Evolutionary conservation across 2,113 vertebrate genomes (phyloP), one percentile per base, ranked within the genome.

Genomic region (Laterallus jamaicensis): DNA sequence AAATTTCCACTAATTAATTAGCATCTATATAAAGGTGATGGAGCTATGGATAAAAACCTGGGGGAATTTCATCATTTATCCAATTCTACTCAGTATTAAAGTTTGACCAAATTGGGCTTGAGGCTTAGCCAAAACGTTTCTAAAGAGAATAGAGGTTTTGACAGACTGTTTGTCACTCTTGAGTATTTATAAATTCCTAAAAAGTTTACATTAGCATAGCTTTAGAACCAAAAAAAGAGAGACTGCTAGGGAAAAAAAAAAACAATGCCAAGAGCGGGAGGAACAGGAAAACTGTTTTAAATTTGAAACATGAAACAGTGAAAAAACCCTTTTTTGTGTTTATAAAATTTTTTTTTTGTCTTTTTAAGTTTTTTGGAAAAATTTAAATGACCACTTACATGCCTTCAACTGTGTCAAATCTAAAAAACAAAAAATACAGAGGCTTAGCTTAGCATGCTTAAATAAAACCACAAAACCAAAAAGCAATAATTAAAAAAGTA

Each of bases 371-470:
- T 92, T 97, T 97, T 96, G 42, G 96, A 97, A 98, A 97, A 98
- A 98, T 94, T 97, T 97, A 98, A 98, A 98, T 97, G 95, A 98
- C 98, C 98, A 99, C 98, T 99, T 99, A 99, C 98, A 99, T 99
- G 98, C 99, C 98, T 98, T 99, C 98, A 98, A 98, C 98, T 98
- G 98, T 98, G 98, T 99, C 98, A 98, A 95, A 97, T 99, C 99
- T 99, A 99, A 98, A 99, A 98, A 98, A 98, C 93, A 98, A 97
- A 98, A 98, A 98, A 98, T 94, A 98, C 95, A 98, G 96, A 98
- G 92, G 98, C 98, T 98, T 98, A 98, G 98, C 98, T 98, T 98
- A 98, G 97, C 98, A 99, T 98, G 98, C 98, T 97, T 97, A 98
- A 98, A 98, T 98, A 96, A 98, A 98, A 97, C 78, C 97, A 98